A percentile compares a stretch with the other conserved stretches of the same genome.
phyloP scores from a whole-genome alignment of 2,113 vertebrate genomes.

The Hyla sarda region DNA sequence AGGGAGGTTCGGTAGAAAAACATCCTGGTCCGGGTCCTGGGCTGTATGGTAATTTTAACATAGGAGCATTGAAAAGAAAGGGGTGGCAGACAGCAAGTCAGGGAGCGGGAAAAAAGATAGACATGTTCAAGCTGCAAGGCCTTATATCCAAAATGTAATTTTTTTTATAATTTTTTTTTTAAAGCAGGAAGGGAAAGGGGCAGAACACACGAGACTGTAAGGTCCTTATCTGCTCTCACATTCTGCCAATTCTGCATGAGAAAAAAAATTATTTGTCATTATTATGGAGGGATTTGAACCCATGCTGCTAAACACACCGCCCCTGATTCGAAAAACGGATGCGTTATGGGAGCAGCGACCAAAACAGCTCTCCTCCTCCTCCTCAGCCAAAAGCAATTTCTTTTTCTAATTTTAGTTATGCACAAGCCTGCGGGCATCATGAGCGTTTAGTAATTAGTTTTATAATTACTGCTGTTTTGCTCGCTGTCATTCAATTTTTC shows the following conservation, averaged over 20 bases:
- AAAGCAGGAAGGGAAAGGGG: conserved; percentile 14
- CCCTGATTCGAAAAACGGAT: conserved; percentile 57
- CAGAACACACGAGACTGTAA: neutral
- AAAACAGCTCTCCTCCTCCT: conserved; percentile 61
- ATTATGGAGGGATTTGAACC: conserved; percentile 56
- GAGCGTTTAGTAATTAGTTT: conserved; percentile 99
- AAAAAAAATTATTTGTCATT: conserved; percentile 56
- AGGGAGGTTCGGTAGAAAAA: too few relatives aligned
- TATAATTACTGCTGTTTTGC: conserved; percentile 99
- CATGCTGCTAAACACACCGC: conserved; percentile 53
- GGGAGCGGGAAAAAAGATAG: neutral
- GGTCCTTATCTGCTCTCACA: conserved; percentile 47
- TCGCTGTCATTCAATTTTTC: conserved; percentile 97
- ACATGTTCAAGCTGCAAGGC: neutral
- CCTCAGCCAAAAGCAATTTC: conserved; percentile 97
- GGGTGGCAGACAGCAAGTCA: neutral
- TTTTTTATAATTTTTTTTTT: too few relatives aligned
- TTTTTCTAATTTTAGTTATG: conserved; percentile 99
- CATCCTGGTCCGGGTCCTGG: too few relatives aligned
- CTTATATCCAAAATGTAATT: conserved; percentile 7
- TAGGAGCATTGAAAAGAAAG: neutral
- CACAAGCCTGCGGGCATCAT: conserved; percentile 99
- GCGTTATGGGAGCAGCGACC: conserved; percentile 59
- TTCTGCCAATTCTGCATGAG: conserved; percentile 27
- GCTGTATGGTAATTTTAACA: neutral